Percentiles rank a stretch among this genome's conserved stretches.
Conservation (phyloP, 2,888 invertebrate species). For the Buathra laborator region DNA sequence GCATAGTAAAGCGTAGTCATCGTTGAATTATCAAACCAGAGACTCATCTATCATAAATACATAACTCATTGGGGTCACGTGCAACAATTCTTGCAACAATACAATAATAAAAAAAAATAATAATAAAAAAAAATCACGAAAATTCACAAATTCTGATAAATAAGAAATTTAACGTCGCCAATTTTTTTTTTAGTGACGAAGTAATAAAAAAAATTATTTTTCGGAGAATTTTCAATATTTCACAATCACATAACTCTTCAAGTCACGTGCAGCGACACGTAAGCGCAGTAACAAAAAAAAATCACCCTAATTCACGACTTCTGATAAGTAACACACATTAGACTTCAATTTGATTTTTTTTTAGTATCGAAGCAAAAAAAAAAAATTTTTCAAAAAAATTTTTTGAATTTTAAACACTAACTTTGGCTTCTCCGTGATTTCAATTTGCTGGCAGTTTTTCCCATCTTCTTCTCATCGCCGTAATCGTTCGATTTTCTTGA, state of each 20-base stretch:
- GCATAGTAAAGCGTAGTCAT: neutral
- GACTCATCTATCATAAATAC: slow-evolving; percentile 4
- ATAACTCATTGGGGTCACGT: neutral
- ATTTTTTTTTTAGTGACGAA: too few species aligned
- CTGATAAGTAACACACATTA: too few species aligned
- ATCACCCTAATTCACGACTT: slow-evolving; percentile 2
- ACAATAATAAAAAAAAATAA: too few species aligned
- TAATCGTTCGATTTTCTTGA: too few species aligned
- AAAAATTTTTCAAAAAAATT: too few species aligned
- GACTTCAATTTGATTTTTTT: too few species aligned
- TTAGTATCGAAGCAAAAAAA: too few species aligned
- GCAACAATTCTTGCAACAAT: neutral
- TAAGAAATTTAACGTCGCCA: too few species aligned
- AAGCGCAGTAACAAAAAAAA: neutral
- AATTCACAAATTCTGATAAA: too few species aligned
- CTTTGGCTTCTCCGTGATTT: slow-evolving; percentile 80
- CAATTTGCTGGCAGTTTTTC: slow-evolving; percentile 81
- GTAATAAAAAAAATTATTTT: neutral
- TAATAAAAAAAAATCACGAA: too few species aligned
- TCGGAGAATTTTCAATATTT: neutral
- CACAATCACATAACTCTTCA: neutral
- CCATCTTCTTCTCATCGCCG: slow-evolving; percentile 75
- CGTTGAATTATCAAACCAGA: neutral
- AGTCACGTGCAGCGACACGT: too few species aligned
- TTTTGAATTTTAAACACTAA: slow-evolving; percentile 72